Base-by-base conservation (phyloP, 2,888 invertebrate species). In the Portevinia maculata region DNA sequence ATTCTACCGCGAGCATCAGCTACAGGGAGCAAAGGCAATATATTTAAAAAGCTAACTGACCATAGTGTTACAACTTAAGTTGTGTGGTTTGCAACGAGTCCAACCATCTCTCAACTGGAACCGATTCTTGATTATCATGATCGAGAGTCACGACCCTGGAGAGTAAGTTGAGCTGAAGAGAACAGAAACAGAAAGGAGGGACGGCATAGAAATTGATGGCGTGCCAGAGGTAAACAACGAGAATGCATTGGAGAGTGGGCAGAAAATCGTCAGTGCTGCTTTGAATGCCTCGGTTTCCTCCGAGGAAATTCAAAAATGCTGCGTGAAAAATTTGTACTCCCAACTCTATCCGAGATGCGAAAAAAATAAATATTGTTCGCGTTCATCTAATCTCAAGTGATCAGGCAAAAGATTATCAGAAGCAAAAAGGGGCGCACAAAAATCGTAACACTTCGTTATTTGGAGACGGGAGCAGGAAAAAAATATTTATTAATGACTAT, bases 171-270 rank as follows among this genome's bases (percentile, higher is more conserved):
- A n/a, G n/a, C n/a, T n/a, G n/a, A n/a, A n/a, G n/a, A n/a, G n/a
- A n/a, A n/a, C n/a, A n/a, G n/a, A n/a, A n/a, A n/a, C n/a, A n/a
- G n/a, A n/a, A n/a, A n/a, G n/a, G n/a, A n/a, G n/a, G n/a, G n/a
- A n/a, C n/a, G n/a, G n/a, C n/a, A 44, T 53, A 13, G 53, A 65
- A 21, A 53, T 65, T 21, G 30, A 53, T 53, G 65, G 53, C 21
- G 41, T 53, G 7, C 53, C 65, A 9, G 44, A 65, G 3, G 1
- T 53, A 13, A 44, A 44, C 19, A 65, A 52, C 4, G 15, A 28
- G 1, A 65, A 30, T 65, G 65, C 39, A 9, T 17, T 39, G 5
- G 52, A 52, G 19, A 65, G 19, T 19, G 39, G 11, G 24, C 9
- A 64, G 15, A 39, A 9, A 37, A 21, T 62, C 7, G 46, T 64